Evolutionary conservation across 1,140 invertebrate genomes (phyloP).

Genomic region (Manduca sexta): DNA sequence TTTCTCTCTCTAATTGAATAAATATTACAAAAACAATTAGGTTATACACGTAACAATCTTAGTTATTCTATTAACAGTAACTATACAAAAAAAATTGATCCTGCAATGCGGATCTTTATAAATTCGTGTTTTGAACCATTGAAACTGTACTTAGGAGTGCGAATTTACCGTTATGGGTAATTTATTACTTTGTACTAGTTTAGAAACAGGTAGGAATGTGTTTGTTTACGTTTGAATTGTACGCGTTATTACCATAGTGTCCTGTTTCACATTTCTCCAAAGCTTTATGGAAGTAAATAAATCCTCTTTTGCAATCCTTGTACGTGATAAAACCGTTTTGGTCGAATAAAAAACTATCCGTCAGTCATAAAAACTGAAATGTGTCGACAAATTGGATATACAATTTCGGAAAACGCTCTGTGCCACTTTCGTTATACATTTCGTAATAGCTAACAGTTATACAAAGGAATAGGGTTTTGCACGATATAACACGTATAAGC

Average conservation of each 20-base stretch:
- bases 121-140: slow-evolving; percentile 2
- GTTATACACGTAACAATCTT: not conserved
- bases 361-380: too few species aligned
- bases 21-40: not conserved
- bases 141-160: not conserved
- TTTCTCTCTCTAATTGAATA: not conserved
- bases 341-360: too few species aligned
- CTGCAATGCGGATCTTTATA: slow-evolving; percentile 20
- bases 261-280: too few species aligned
- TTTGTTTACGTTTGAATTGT: too few species aligned
- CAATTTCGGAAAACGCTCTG: not conserved
- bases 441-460: not conserved
- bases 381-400: too few species aligned
- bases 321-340: too few species aligned
- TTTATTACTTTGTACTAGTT: not conserved
- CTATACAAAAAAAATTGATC: not conserved
- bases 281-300: too few species aligned
- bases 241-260: too few species aligned
- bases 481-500: not conserved
- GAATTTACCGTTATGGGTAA: not conserved
- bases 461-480: not conserved
- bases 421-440: slow-evolving; percentile 7
- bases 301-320: too few species aligned
- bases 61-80: not conserved
- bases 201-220: too few species aligned